Evolutionary conservation across 2,113 vertebrate genomes (phyloP).

Genomic region (Rhinoderma darwinii): DNA sequence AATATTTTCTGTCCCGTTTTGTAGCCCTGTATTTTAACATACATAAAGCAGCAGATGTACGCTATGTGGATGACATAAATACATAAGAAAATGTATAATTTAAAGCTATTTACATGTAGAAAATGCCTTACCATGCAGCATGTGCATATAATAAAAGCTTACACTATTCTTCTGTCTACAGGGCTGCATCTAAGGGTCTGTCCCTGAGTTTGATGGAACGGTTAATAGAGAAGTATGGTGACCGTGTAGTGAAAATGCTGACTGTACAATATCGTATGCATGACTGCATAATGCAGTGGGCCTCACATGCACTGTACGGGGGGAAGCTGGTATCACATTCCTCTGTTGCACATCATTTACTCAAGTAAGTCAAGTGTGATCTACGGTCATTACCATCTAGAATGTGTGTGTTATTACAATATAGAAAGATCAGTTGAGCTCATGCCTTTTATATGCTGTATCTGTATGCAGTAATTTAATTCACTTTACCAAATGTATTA

Average conservation of each 20-base stretch:
- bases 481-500: too few relatives aligned
- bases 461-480: too few relatives aligned
- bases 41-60: not conserved
- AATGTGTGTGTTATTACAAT: too few relatives aligned
- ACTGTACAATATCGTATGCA: constrained; percentile 97
- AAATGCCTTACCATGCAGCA: not conserved
- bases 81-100: too few relatives aligned
- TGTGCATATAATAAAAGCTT: not conserved
- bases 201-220: constrained; percentile 92
- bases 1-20: too few relatives aligned
- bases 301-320: constrained; percentile 86
- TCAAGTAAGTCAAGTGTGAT: constrained; percentile 78
- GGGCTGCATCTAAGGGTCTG: constrained; percentile 85
- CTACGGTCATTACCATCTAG: not conserved
- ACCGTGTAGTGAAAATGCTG: constrained; percentile 78
- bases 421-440: too few relatives aligned
- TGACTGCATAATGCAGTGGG: constrained; percentile 87
- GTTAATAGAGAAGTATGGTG: constrained; percentile 73
- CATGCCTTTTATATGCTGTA: too few relatives aligned
- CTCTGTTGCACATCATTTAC: constrained; percentile 82
- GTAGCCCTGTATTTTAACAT: too few relatives aligned
- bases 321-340: constrained; percentile 83
- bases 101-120: not conserved
- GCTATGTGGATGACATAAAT: too few relatives aligned
- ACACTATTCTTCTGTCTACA: constrained; percentile 53